These are phyloP conservation scores for Montipora foliosa DNA, from an alignment of 64 coral and sea anemone species.

Conservation along the genomic window DNA sequence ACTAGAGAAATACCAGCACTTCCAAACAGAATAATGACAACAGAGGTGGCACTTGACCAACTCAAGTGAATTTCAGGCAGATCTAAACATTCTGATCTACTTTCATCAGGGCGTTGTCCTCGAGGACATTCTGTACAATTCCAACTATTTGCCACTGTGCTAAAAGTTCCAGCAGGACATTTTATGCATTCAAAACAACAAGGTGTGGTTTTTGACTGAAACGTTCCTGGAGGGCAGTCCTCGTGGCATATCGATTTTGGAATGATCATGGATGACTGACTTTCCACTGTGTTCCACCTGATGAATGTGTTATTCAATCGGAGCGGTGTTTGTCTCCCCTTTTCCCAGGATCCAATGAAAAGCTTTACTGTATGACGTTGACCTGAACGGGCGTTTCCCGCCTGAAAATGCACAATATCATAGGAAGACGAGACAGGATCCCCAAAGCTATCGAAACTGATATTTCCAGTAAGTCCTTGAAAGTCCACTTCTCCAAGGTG, in stretches of 20 bases:
- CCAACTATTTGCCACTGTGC: background rate
- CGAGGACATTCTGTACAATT: slow-evolving; percentile 24
- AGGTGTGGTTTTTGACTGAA: slow-evolving; percentile 19
- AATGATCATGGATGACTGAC: background rate
- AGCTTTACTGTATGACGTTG: background rate
- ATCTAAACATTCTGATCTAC: slow-evolving; percentile 20
- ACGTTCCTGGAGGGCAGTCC: slow-evolving; percentile 1
- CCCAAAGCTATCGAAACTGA: slow-evolving; percentile 26
- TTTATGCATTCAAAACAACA: slow-evolving; percentile 47
- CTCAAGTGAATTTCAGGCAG: slow-evolving; percentile 8
- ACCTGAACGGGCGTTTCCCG: background rate
- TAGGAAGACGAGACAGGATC: slow-evolving; percentile 42
- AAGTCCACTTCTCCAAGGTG: background rate
- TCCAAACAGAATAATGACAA: slow-evolving; percentile 9
- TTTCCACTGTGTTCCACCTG: background rate
- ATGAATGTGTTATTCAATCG: background rate
- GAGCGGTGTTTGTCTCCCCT: background rate
- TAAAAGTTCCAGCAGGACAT: slow-evolving; percentile 25
- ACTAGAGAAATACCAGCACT: background rate
- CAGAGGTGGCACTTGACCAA: background rate
- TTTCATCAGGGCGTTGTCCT: slow-evolving; percentile 17
- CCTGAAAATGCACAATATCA: slow-evolving; percentile 36
- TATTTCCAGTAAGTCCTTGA: slow-evolving; percentile 24
- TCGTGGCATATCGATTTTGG: slow-evolving; percentile 35
- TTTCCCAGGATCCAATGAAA: slow-evolving; percentile 9